Evolutionary conservation across 2,797 vertebrate genomes (phyloP), one percentile per base, ranked within the genome.

Genomic region (Crocodylus rhombifer): DNA sequence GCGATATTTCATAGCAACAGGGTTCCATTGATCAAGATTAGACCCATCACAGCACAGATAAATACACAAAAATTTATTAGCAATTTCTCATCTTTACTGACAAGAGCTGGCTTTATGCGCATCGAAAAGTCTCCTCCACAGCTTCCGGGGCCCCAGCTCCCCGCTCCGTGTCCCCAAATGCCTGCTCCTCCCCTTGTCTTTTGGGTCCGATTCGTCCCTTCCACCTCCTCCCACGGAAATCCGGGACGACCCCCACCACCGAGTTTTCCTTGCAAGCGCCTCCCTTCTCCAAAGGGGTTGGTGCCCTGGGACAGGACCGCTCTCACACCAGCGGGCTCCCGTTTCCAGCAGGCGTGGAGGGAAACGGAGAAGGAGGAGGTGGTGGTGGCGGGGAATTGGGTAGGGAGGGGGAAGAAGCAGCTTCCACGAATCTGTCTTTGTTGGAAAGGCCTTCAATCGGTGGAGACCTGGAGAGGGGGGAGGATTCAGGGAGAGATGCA

Each of bases 41-140:
- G 98, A 98, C 99, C 99, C 99, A 99, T 99, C 99, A 99, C 99
- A 99, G 99, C 99, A 99, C 99, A 98, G 98, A 98, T 98, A 99
- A 98, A 98, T 98, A 99, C 99, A 99, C 99, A 99, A 99, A 99
- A 99, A 99, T 99, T 99, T 99, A 99, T 99, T 99, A 99, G 98
- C 97, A 98, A 99, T 99, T 99, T 99, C 99, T 99, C 99, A 99
- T 99, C 99, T 99, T 99, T 98, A 97, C 95, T 94, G 96, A 92
- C 87, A 96, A 91, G 96, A 97, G 76, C 86, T 86, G 96, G 96
- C 93, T 33, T 92, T 86, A 91, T n/a, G 79, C 87, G 90, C 65
- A 25, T 20, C 30, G 25, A 71, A 91, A 93, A 61, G 94, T 82
- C 87, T 93, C 91, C 92, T 96, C 69, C 3, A 56, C 4, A 63